Evolutionary conservation across 1,140 invertebrate genomes (phyloP).

Genomic region (Notospermus geniculatus): DNA sequence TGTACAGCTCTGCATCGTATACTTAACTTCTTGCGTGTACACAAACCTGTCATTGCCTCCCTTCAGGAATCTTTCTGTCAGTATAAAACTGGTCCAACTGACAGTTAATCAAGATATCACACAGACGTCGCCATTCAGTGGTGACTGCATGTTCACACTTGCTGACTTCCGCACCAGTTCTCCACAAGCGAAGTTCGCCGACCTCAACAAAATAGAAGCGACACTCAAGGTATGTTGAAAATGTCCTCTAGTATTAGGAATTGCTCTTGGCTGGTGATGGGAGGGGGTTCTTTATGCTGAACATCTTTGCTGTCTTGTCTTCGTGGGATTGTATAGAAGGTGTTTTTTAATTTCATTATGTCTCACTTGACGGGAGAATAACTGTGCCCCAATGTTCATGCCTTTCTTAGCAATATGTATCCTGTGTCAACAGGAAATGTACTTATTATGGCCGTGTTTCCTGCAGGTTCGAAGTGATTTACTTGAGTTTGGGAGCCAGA

Average conservation of each 20-base stretch:
- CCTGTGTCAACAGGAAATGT: constrained; percentile 13
- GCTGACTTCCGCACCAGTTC: constrained; percentile 46
- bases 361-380: background rate
- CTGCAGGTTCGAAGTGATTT: constrained; percentile 19
- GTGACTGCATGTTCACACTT: background rate
- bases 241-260: background rate
- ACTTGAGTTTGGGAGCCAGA: constrained; percentile 19
- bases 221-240: constrained; percentile 38
- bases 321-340: too few species aligned
- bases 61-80: constrained; percentile 39
- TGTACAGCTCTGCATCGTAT: too few species aligned
- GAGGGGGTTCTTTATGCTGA: too few species aligned
- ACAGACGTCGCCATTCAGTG: too few species aligned
- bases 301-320: too few species aligned
- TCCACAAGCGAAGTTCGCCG: constrained; percentile 46
- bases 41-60: background rate
- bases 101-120: too few species aligned
- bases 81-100: constrained; percentile 39
- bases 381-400: too few species aligned
- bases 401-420: too few species aligned
- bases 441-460: constrained; percentile 5
- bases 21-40: background rate
- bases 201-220: constrained; percentile 34
- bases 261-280: too few species aligned
- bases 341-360: background rate